Percentiles rank a stretch among this genome's conserved stretches.
phyloP scores from a whole-genome alignment of 92 coral and sea anemone genomes.

The Ricordea florida region DNA sequence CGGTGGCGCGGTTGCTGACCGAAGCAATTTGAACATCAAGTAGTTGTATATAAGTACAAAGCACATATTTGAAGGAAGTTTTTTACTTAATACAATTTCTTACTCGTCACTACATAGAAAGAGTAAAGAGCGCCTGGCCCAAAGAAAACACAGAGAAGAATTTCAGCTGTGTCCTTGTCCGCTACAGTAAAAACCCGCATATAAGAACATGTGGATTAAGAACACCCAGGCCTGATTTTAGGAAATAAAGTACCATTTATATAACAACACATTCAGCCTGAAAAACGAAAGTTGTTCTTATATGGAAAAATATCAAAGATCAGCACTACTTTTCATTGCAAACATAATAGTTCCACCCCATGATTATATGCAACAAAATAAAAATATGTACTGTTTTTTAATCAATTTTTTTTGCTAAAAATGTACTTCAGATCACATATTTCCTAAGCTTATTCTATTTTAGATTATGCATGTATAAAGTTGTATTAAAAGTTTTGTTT shows the following conservation, averaged over 20 bases:
- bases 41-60: neutral
- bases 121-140: neutral
- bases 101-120: neutral
- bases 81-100: neutral
- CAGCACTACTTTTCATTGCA: too few species aligned
- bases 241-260: slow-evolving; percentile 10
- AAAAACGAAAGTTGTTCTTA: slow-evolving; percentile 1
- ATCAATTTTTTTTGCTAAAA: too few species aligned
- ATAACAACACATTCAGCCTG: slow-evolving; percentile 36
- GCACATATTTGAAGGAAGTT: neutral
- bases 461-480: too few species aligned
- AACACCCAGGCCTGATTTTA: slow-evolving; percentile 24
- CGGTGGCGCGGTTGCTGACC: neutral
- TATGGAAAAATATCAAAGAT: slow-evolving; percentile 1
- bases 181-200: slow-evolving; percentile 2
- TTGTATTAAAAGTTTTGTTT: too few species aligned
- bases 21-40: neutral
- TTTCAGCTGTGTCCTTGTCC: neutral
- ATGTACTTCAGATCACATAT: too few species aligned
- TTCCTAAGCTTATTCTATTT: too few species aligned
- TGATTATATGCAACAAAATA: neutral
- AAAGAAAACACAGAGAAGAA: neutral
- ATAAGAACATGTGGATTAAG: slow-evolving; percentile 26
- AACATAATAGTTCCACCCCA: neutral
- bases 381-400: neutral